phyloP scores from a whole-genome alignment of 2,113 vertebrate species.

The Psammodynastes pulverulentus region DNA sequence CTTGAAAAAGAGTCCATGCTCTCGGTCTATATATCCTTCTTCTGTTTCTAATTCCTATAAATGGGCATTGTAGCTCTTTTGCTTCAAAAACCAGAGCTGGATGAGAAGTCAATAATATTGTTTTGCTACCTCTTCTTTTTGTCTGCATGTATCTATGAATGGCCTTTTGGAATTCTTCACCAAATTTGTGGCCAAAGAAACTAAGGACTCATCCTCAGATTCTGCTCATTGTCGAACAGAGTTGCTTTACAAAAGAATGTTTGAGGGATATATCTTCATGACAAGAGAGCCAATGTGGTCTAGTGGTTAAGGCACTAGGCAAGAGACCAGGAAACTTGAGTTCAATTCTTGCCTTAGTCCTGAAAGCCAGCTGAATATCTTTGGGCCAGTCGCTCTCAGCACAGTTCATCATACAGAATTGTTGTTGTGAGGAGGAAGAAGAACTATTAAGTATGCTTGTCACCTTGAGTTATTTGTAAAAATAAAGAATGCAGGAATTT shows the following conservation, averaged over 20 bases:
- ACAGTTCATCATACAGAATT: not conserved
- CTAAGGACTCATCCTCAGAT: not conserved
- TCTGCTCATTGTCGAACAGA: not conserved
- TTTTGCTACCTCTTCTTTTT: not conserved
- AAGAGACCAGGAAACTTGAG: not conserved
- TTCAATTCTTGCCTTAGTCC: not conserved
- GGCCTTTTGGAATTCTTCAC: not conserved
- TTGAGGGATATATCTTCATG: not conserved
- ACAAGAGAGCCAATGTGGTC: not conserved
- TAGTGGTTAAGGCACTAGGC: not conserved
- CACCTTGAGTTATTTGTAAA: not conserved
- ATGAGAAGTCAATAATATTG: not conserved
- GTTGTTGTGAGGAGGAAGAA: not conserved
- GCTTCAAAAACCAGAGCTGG: not conserved
- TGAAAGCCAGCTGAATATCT: not conserved
- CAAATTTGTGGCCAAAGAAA: not conserved
- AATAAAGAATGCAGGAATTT: not conserved
- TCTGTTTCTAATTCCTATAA: not conserved
- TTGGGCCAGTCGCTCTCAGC: not conserved
- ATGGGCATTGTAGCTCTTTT: not conserved
- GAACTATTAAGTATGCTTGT: not conserved
- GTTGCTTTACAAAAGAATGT: not conserved
- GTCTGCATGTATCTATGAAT: not conserved
- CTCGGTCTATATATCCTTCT: not conserved
- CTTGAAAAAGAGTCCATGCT: not conserved